Conservation (phyloP, 1,140 invertebrate species). For the Conus betulinus region DNA sequence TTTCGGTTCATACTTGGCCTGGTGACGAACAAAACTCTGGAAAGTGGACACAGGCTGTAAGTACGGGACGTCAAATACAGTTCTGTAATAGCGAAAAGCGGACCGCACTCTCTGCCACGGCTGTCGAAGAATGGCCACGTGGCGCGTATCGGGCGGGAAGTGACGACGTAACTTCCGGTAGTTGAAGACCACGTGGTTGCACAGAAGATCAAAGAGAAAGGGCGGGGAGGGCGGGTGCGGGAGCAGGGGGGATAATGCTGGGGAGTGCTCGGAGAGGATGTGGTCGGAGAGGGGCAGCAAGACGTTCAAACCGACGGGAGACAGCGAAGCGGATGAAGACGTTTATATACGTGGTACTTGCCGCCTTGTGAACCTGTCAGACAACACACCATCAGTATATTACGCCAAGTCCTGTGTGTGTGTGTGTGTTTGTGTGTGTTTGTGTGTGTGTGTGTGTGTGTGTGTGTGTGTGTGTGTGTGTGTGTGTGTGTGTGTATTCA, state of each 20-base stretch:
- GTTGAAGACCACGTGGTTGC: constrained; percentile 57
- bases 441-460: neutral
- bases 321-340: constrained; percentile 77
- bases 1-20: neutral
- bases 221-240: constrained; percentile 33
- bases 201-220: constrained; percentile 55
- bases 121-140: constrained; percentile 54
- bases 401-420: neutral
- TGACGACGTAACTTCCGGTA: constrained; percentile 35
- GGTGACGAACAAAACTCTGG: neutral
- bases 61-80: constrained; percentile 24
- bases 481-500: no score
- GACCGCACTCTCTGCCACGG: constrained; percentile 55
- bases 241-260: constrained; percentile 32
- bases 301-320: constrained; percentile 76
- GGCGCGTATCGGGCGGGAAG: constrained; percentile 49
- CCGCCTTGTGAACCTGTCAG: constrained; percentile 75
- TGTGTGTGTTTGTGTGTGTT: no score
- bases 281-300: constrained; percentile 68
- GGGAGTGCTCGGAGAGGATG: constrained; percentile 41
- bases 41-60: constrained; percentile 26
- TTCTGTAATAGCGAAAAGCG: constrained; percentile 51
- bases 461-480: no score
- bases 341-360: constrained; percentile 77
- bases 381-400: neutral